Evolutionary conservation across 2,113 vertebrate genomes (phyloP).

Genomic region (Antidorcas marsupialis): DNA sequence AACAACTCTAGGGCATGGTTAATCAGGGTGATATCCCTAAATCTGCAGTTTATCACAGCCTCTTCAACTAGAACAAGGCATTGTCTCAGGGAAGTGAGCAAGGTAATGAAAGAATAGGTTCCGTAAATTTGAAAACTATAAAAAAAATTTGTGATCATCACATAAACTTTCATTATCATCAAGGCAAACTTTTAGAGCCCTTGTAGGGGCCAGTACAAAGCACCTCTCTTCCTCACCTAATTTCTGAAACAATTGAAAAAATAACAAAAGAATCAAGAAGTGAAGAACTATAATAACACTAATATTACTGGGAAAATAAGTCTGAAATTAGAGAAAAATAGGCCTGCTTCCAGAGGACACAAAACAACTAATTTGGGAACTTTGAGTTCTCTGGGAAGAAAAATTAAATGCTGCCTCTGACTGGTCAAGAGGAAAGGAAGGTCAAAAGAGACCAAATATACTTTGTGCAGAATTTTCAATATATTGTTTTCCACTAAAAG

Average conservation of each 20-base stretch:
- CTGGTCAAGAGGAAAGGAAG: background rate
- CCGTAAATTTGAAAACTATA: background rate
- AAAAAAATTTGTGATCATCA: background rate
- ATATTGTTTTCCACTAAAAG: background rate
- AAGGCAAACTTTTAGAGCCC: background rate
- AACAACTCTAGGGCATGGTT: constrained; percentile 55
- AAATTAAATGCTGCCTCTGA: background rate
- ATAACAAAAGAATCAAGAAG: background rate
- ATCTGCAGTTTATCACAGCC: constrained; percentile 43
- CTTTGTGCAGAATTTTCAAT: background rate
- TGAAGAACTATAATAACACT: background rate
- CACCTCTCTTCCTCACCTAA: background rate
- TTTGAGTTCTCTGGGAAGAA: background rate
- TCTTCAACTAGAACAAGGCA: background rate
- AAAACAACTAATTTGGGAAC: background rate
- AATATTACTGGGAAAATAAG: background rate
- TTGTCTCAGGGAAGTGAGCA: background rate
- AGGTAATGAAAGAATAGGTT: background rate
- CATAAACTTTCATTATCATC: background rate
- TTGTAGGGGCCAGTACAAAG: background rate
- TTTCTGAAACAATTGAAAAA: background rate
- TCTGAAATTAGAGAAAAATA: background rate
- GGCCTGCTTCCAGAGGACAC: background rate
- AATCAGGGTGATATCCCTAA: constrained; percentile 50
- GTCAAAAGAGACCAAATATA: background rate